phyloP scores from a whole-genome alignment of 2,888 invertebrate genomes.

The Drosophila meridionalis region DNA sequence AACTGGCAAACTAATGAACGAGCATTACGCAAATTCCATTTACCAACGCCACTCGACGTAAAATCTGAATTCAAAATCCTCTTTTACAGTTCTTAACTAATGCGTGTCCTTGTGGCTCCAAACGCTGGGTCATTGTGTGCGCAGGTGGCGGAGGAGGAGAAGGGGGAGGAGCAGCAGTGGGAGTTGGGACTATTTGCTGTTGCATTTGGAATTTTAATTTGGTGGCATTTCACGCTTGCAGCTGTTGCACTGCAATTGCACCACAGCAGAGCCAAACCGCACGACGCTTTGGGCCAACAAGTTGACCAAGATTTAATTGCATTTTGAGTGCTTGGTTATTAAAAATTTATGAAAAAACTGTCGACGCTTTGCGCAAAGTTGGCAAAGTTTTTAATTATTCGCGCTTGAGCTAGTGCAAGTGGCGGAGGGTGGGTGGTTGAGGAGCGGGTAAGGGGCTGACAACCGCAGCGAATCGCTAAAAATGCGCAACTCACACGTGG shows the following conservation, averaged over 20 bases:
- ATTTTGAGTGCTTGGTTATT: constrained; percentile 76
- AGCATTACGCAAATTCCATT: constrained; percentile 62
- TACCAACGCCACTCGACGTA: constrained; percentile 34
- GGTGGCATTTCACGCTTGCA: constrained; percentile 62
- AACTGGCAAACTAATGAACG: constrained; percentile 69
- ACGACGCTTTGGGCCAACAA: constrained; percentile 55
- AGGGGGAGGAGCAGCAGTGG: not conserved
- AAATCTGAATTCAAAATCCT: constrained; percentile 39
- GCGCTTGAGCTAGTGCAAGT: constrained; percentile 30
- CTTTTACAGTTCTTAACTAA: constrained; percentile 42
- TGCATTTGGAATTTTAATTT: constrained; percentile 77
- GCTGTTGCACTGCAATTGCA: constrained; percentile 30
- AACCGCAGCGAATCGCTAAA: constrained; percentile 73
- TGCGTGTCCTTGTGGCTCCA: constrained; percentile 40
- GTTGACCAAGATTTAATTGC: constrained; percentile 80
- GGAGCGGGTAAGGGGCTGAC: not conserved
- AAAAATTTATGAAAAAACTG: constrained; percentile 68
- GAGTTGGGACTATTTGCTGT: constrained; percentile 14
- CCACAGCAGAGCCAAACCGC: constrained; percentile 22
- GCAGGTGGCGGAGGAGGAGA: not conserved
- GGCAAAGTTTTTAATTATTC: constrained; percentile 74
- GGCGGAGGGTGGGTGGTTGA: not conserved
- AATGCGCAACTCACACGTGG: constrained; percentile 65
- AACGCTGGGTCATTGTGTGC: constrained; percentile 17
- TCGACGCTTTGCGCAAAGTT: constrained; percentile 48